A percentile compares a stretch with the other conserved stretches of the same genome.
phyloP scores from a whole-genome alignment of 2,797 vertebrate genomes.

The Enteromius mattozi region DNA sequence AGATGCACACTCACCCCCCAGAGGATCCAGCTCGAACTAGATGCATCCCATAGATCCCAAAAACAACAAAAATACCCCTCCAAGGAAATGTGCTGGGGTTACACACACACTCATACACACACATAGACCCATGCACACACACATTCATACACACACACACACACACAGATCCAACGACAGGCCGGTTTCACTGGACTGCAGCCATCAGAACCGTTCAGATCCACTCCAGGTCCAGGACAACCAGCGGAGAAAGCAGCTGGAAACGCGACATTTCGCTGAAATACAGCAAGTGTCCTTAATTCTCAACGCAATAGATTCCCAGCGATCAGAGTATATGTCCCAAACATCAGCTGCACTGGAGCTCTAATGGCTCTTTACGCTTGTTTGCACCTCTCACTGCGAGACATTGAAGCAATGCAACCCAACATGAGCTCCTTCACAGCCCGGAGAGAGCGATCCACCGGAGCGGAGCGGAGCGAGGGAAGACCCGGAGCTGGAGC shows the following conservation, averaged over 20 bases:
- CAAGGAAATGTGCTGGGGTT: conserved; percentile 37
- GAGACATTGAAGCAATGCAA: conserved; percentile 65
- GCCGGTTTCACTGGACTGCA: conserved; percentile 59
- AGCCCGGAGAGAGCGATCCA: conserved; percentile 15
- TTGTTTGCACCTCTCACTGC: conserved; percentile 57
- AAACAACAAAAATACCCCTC: conserved; percentile 28
- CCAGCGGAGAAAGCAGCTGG: conserved; percentile 48
- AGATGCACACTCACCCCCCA: conserved; percentile 58
- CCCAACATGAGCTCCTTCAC: conserved; percentile 51
- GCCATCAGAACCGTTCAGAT: conserved; percentile 54
- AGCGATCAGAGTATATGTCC: neutral
- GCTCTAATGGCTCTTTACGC: conserved; percentile 57
- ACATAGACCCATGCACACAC: neutral
- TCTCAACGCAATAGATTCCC: conserved; percentile 52
- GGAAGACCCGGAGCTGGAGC: conserved; percentile 50
- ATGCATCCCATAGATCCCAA: conserved; percentile 69
- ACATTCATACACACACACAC: neutral
- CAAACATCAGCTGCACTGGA: conserved; percentile 16
- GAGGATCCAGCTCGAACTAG: conserved; percentile 56
- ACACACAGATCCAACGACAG: conserved; percentile 29
- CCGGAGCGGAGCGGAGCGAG: conserved; percentile 53
- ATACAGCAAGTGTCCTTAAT: conserved; percentile 42
- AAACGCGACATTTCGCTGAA: conserved; percentile 52
- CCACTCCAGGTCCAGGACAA: neutral
- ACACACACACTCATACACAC: conserved; percentile 26